Base-by-base conservation (phyloP, 2,797 vertebrate genomes). In the Sternarchorhynchus goeldii region DNA sequence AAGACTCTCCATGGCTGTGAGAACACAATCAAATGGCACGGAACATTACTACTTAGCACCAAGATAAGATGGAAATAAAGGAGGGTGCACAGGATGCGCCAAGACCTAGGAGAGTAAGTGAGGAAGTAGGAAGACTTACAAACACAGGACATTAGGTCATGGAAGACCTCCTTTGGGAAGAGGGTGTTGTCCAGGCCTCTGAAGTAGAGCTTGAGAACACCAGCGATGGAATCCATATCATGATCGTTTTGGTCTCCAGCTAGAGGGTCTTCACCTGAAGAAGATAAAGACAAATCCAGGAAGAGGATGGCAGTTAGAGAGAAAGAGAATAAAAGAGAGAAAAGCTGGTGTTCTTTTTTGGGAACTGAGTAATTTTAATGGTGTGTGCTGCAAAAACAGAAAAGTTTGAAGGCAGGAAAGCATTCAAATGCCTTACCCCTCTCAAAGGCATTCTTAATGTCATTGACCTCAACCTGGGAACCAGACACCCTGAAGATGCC, bases 361-460 rank as follows among this genome's bases (percentile, higher is more conserved):
- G 57, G 34, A 29, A 73, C 18, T 64, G 31, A 62, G 14, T 73
- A 34, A 68, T 41, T 2, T 25, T 55, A 25, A 53, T 34, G 18
- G 50, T 75, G n/a, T 64, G 5, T 59, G 53, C 21, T 20, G n/a
- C 16, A 64, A 17, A 21, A 36, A 55, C 60, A 36, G 10, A 39
- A 63, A 82, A 45, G 2, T 74, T 66, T 12, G 34, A 29, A n/a
- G 31, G 56, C 36, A 45, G 75, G 39, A 25, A 53, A 4, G 7
- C 1, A 14, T 25, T 17, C 67, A 34, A 20, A 32, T 31, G 53
- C 60, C 55, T 79, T 82, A 99, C 97, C 97, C 94, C 97, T 95
- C 89, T 99, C 97, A 91, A 99, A 99, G 0, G 97, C 95, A 21
- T 98, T 99, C 91, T 99, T 99, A 77, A 99, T 99, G 91, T 99